Base-by-base conservation (phyloP, 2,888 invertebrate genomes). In the Trichopoda pennipes region DNA sequence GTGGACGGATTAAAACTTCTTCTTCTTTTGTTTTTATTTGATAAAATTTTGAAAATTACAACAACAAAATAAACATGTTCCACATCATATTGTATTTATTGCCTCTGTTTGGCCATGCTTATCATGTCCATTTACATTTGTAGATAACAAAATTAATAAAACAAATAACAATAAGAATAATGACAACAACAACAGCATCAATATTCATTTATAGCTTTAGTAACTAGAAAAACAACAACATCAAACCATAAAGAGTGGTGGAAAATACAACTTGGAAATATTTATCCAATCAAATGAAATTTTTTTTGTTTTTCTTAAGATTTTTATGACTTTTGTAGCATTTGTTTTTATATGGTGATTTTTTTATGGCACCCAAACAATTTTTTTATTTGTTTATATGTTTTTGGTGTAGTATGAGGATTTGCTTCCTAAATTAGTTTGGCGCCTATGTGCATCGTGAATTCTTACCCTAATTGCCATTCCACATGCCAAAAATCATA, bases 101-200 rank as follows among this genome's bases (percentile, higher is more conserved):
- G 76, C 21, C 53, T 16, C 69, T 75, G 58, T 70, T 78, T 78
- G 44, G 53, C 19, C 51, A 81, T 81, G 68, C 73, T 77, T 56
- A 69, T 73, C 77, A 77, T 56, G 68, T 56, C 23, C 28, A 2
- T 21, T 14, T 16, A 17, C 53, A 35, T 79, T 64, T 56, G 58
- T 19, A 4, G 47, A 49, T 2, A 53, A 32, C 9, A n/a, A 51
- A 44, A 44, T 47, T 35, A 55, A 9, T 44, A 49, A 19, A 58
- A 58, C 44, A 42, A 8, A 55, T 42, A 68, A 47, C 19, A 38
- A 56, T 35, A 63, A 47, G 9, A 53, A 53, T 17, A 44, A 44
- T 44, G n/a, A 44, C 3, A 44, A 44, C n/a, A 44, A 44, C 42
- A 44, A n/a, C 42, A 44, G 38, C 42, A 44, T n/a, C 14, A 12